Conservation (phyloP, 2,113 vertebrate species). For the Haliaeetus leucogaster region DNA sequence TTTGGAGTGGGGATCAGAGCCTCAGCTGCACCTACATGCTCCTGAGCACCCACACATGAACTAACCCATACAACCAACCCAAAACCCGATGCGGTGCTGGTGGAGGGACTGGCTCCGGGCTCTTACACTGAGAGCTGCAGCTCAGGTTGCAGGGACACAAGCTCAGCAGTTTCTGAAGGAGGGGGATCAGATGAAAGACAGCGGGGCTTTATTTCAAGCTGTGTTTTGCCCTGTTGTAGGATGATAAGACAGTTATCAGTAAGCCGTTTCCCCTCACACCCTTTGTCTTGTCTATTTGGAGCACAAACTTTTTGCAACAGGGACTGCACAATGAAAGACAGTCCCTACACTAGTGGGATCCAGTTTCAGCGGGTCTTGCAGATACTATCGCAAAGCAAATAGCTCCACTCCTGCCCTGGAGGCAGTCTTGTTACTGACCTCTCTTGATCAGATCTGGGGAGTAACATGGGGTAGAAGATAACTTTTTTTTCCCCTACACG, state of each 20-base stretch:
- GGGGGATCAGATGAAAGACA: background rate
- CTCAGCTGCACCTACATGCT: background rate
- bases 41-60: background rate
- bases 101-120: background rate
- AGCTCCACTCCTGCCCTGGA: constrained; percentile 24
- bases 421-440: constrained; percentile 27
- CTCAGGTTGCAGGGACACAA: background rate
- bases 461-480: background rate
- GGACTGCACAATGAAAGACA: background rate
- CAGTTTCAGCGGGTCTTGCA: constrained; percentile 9
- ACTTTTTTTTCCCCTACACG: background rate
- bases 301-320: background rate
- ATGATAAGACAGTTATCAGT: background rate
- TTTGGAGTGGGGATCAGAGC: background rate
- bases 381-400: constrained; percentile 47
- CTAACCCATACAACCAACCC: background rate
- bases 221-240: background rate
- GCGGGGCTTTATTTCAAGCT: background rate
- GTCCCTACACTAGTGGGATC: background rate
- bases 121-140: background rate
- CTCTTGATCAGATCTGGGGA: constrained; percentile 23
- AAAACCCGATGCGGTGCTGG: background rate
- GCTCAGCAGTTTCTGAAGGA: background rate
- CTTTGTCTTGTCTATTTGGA: constrained; percentile 8
- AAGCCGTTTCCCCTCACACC: background rate